A percentile compares a stretch with the other conserved stretches of the same genome.
phyloP scores from a whole-genome alignment of 2,888 invertebrate genomes.

The Lasioglossum marginatum region DNA sequence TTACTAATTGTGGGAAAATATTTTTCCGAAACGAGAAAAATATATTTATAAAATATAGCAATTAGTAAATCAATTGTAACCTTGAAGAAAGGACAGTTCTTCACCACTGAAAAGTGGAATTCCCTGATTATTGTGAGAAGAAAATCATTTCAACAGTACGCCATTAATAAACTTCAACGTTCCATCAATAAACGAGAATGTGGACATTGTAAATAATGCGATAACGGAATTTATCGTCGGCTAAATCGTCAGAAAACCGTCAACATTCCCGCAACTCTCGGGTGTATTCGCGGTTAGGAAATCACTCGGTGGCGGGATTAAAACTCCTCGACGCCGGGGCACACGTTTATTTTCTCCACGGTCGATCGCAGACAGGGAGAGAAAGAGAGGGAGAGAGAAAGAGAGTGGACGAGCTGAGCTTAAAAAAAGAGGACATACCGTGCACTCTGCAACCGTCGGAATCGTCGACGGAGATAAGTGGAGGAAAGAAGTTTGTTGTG shows the following conservation, averaged over 20 bases:
- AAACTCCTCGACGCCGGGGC: background rate
- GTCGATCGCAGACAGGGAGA: background rate
- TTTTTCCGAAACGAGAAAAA: no score
- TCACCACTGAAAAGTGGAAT: background rate
- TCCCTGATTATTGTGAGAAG: background rate
- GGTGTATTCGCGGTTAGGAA: conserved; percentile 2
- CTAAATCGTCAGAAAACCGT: conserved; percentile 1
- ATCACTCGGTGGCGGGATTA: background rate
- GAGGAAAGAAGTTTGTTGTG: conserved; percentile 41
- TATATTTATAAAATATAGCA: no score
- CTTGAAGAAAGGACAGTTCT: background rate
- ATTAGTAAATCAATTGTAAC: background rate
- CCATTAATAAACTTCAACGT: background rate
- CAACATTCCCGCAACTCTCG: background rate
- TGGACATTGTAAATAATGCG: background rate
- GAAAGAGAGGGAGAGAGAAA: background rate
- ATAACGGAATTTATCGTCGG: background rate
- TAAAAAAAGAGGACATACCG: background rate
- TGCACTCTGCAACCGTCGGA: background rate
- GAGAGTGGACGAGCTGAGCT: background rate
- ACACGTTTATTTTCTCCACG: conserved; percentile 6
- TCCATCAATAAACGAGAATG: background rate
- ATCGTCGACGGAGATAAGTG: conserved; percentile 8
- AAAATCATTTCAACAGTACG: background rate
- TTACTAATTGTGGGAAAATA: no score